Evolutionary conservation across 2,113 vertebrate species (phyloP), one percentile per base, ranked within the genome.

Genomic region (Dascyllus trimaculatus): DNA sequence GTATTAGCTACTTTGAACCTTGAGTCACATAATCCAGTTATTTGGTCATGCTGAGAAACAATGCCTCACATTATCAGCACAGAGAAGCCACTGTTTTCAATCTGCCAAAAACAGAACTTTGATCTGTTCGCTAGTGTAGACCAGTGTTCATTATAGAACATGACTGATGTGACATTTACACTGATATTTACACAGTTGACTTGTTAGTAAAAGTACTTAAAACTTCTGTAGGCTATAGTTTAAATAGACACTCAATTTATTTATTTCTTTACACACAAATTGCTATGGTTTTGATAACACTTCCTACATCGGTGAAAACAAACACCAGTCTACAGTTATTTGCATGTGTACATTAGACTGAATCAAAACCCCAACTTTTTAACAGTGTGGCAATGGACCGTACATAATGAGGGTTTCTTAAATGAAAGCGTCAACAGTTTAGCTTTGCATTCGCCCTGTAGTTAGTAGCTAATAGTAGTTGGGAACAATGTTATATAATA

Each of bases 21-120:
- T 3, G 57, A 70, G 21, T 68, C 62, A 67, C 60, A 71, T 80
- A 83, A 83, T 81, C 64, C 18, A 2, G 6, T 78, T 82, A 73
- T 78, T 64, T 77, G 58, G 78, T 84, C 67, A 82, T 32, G 67
- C 76, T 7, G 7, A 13, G 58, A 24, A 70, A 82, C 78, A 79
- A 62, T 67, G 69, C 57, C 61, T 64, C 70, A 84, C 48, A 71
- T 84, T 76, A 81, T 86, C 24, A 78, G 82, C 46, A 91, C 61
- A 84, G 59, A 69, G 68, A 61, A 11, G 3, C 22, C 53, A 71
- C 65, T 81, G 85, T 88, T 59, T 67, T 53, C 54, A 53, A 48
- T 75, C 61, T 22, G 22, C 26, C 45, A 35, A 58, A 75, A 18
- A 62, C 40, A 64, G 35, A 69, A 52, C 62, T 71, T 53, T 62